A percentile compares a stretch with the other conserved stretches of the same genome.
These are phyloP conservation scores for Drosophila lacicola DNA, from an alignment of 2,888 invertebrate species.

Conservation along the genomic window DNA sequence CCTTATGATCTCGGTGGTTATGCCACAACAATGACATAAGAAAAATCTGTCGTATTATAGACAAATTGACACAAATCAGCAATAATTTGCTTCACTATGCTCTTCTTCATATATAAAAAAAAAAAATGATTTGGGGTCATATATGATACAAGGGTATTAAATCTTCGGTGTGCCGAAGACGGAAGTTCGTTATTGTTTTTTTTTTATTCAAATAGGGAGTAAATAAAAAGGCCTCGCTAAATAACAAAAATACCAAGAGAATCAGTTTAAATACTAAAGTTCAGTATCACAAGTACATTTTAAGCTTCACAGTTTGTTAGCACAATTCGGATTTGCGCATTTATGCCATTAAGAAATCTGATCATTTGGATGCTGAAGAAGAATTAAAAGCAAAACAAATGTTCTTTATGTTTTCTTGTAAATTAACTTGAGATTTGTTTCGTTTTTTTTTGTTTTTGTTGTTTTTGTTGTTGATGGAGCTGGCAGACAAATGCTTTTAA, in stretches of 20 bases:
- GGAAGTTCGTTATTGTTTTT: no score
- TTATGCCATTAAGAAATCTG: slow-evolving; percentile 30
- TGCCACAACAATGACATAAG: no score
- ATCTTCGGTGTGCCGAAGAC: no score
- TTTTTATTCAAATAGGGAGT: not conserved
- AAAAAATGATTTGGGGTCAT: no score
- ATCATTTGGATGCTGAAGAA: slow-evolving; percentile 27
- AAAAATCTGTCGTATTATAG: no score
- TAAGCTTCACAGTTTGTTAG: not conserved
- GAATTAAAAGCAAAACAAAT: slow-evolving; percentile 28
- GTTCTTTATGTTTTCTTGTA: slow-evolving; percentile 37
- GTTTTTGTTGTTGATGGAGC: slow-evolving; percentile 14
- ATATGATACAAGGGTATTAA: no score
- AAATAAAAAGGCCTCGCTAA: no score
- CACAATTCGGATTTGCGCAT: not conserved
- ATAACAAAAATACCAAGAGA: no score
- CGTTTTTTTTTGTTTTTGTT: slow-evolving; percentile 5
- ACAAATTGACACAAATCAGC: no score
- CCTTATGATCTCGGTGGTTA: no score
- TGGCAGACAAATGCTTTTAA: slow-evolving; percentile 74
- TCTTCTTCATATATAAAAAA: no score
- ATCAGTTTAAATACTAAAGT: not conserved
- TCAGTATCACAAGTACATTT: not conserved
- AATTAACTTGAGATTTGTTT: slow-evolving; percentile 62
- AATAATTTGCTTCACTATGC: no score